Base-by-base conservation (phyloP, 2,888 invertebrate genomes). In the Clostera curtula region DNA sequence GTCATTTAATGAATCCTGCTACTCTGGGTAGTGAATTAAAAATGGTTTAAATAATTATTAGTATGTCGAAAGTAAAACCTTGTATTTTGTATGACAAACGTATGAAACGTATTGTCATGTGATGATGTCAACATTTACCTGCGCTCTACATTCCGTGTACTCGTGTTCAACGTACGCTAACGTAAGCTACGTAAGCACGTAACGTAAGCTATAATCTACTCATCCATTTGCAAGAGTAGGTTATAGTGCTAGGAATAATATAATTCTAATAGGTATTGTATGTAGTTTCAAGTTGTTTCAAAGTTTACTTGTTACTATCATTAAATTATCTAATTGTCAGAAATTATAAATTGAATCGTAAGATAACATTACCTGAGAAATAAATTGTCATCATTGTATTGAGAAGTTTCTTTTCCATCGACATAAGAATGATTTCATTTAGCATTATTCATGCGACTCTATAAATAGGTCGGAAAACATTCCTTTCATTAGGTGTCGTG, bases 361-460 rank as follows among this genome's bases (percentile, higher is more conserved):
- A 45, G 36, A 42, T 49, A 48, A 43, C 48, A 36, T 25, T 54
- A 49, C 49, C 39, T 45, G 40, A 50, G 28, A 43, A 55, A 58
- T 43, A 56, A 59, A 52, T 51, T 36, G 41, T 45, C 53, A 45
- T 53, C 38, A 55, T 49, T 56, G 42, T 46, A 54, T 43, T 44
- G 40, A 44, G 17, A 28, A 34, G 41, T 23, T 47, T 31, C 32
- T 25, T 29, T 36, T 28, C 15, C 12, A 11, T 8, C 10, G n/a
- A 12, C 19, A 1, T 9, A n/a, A 19, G 11, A 13, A 12, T 19
- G 15, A 31, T 23, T 16, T 26, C 10, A 16, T 19, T n/a, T n/a
- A n/a, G n/a, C n/a, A n/a, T n/a, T n/a, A n/a, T n/a, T n/a, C n/a
- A n/a, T n/a, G n/a, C n/a, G n/a, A n/a, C n/a, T n/a, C n/a, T n/a